A percentile compares a stretch with the other conserved stretches of the same genome.
Conservation (phyloP, 2,797 vertebrate genomes). For the Rallus crepitans region DNA sequence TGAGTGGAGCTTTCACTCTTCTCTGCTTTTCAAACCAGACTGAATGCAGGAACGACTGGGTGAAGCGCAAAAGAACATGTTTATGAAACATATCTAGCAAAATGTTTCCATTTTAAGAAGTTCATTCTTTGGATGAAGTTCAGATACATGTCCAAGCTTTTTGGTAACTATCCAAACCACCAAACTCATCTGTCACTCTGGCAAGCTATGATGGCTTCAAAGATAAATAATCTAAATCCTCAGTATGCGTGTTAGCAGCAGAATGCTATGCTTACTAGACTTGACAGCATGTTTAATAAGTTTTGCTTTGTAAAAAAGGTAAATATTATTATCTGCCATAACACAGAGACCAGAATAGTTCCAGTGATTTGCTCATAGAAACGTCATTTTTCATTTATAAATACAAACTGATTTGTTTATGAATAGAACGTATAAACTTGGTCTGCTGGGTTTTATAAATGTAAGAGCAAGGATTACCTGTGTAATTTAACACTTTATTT, state of each 20-base stretch:
- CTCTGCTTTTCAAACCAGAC: neutral
- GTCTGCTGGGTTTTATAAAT: neutral
- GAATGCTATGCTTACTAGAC: neutral
- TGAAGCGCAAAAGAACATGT: neutral
- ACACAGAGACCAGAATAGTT: neutral
- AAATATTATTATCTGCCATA: conserved; percentile 1
- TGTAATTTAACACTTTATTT: neutral
- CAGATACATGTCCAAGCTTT: neutral
- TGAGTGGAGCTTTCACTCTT: neutral
- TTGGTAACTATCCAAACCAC: neutral
- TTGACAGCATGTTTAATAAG: neutral
- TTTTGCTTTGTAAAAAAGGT: neutral
- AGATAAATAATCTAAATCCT: neutral
- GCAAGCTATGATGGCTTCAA: neutral
- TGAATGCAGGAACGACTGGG: neutral
- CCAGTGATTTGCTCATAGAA: neutral
- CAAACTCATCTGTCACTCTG: conserved; percentile 11
- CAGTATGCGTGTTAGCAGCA: neutral
- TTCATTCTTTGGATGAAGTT: neutral
- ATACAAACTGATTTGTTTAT: neutral
- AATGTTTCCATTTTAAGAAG: neutral
- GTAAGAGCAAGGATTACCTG: neutral
- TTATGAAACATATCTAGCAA: neutral
- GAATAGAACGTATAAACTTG: neutral
- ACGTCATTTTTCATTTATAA: neutral